Evolutionary conservation across 2,888 invertebrate species (phyloP), one percentile per base, ranked within the genome.

Genomic region (Tinea semifulvella): DNA sequence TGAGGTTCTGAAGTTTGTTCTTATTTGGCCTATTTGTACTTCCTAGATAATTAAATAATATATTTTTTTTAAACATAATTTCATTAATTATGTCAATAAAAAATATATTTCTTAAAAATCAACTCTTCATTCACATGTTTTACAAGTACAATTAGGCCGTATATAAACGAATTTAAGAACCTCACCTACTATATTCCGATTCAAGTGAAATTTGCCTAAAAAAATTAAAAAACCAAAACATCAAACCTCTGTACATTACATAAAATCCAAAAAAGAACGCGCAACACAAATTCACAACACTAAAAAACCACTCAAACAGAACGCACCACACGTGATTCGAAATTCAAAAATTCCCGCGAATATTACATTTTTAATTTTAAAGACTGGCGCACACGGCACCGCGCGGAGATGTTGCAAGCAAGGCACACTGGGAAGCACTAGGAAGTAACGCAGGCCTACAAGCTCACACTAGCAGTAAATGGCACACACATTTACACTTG

Each of bases 401-500:
- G n/a, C 13, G 31, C 31, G 31, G 31, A 60, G 64, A 63, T 73
- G 75, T 69, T 70, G 72, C 73, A 71, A 71, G 74, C 76, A 74
- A 72, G 74, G 76, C 71, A 69, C 67, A 72, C 63, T 57, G 68
- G 72, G 69, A 70, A 59, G 74, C 68, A 79, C 76, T 79, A 80
- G 79, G 80, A 80, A 79, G 72, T 69, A 71, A 65, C 57, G 61
- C 63, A 62, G 66, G 59, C 67, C 36, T 14, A 18, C 7, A n/a
- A 18, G 55, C 47, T 54, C 67, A 69, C 68, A 71, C 77, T 55
- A 53, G 51, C 52, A 52, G 13, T 3, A 36, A n/a, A n/a, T n/a
- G n/a, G n/a, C 36, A 36, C 36, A 16, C 10, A 16, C 42, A 14
- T 16, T 2, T 26, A 22, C 42, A 14, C 43, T 17, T 43, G 18